Evolutionary conservation across 2,113 vertebrate species (phyloP), one percentile per base, ranked within the genome.

Genomic region (Epinephelus lanceolatus): DNA sequence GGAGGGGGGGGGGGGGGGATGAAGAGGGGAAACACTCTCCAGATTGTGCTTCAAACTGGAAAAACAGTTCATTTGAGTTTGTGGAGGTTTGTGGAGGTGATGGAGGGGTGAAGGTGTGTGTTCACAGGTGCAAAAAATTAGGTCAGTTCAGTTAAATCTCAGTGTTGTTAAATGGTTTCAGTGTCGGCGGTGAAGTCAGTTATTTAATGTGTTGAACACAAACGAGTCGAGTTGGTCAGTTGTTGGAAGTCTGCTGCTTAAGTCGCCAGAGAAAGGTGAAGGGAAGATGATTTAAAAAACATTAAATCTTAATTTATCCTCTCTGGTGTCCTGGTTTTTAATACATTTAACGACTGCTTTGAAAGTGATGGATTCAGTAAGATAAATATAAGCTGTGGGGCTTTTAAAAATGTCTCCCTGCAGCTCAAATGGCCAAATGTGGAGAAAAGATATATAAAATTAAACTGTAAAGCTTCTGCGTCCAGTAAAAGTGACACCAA

Each of bases 41-140:
- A 59, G 61, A 53, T 69, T 66, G 18, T 53, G 71, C 30, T 21
- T 67, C 55, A 74, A 63, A 49, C 13, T 27, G 69, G 45, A 25
- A 1, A 71, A 71, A n/a, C 21, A 40, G 30, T 23, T 17, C 6
- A 37, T 37, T 37, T 37, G 33, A 11, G 21, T 56, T 49, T 33
- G 47, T 33, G 18, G 14, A n/a, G n/a, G n/a, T n/a, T n/a, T n/a
- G 15, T n/a, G 68, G 1, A 10, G n/a, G 23, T 42, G 49, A 25
- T 53, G 45, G 27, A 37, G 49, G 47, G 15, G 21, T 49, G 60
- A 55, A 60, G 40, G 55, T 70, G 25, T 47, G 63, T 25, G 40
- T 49, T 25, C 63, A 66, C n/a, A 47, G 30, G 18, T 2, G 30
- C 18, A 40, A 7, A 40, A 45, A 45, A 45, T 12, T 9, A 45